These are phyloP conservation scores for Pipistrellus nathusii DNA, from an alignment of 2,797 vertebrate species.

Conservation along the genomic window DNA sequence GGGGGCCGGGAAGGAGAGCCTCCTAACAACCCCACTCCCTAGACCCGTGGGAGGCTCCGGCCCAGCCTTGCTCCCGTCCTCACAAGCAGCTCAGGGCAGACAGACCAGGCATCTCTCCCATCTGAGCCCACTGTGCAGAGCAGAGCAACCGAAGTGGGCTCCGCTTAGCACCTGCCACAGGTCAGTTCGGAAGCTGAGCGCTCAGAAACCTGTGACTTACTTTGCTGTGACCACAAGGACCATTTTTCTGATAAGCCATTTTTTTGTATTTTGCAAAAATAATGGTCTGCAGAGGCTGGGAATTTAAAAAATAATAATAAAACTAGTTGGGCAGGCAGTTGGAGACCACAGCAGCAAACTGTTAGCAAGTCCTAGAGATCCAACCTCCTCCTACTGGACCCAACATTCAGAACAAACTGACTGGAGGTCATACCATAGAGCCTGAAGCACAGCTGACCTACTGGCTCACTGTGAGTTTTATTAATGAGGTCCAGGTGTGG, in stretches of 20 bases:
- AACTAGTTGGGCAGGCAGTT: background rate
- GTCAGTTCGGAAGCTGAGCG: background rate
- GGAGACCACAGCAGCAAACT: background rate
- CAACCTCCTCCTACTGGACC: background rate
- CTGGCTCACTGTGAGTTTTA: background rate
- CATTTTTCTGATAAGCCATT: background rate
- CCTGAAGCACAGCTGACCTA: background rate
- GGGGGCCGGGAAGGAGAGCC: background rate
- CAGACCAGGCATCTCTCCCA: background rate
- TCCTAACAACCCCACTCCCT: background rate
- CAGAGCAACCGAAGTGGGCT: rapidly evolving
- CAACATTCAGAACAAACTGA: background rate
- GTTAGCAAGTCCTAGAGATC: background rate
- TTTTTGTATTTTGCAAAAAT: background rate
- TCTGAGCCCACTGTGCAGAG: background rate
- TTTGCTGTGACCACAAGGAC: background rate
- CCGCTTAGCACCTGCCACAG: background rate
- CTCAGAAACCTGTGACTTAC: background rate
- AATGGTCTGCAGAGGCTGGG: background rate
- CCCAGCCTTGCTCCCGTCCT: background rate
- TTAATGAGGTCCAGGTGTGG: background rate
- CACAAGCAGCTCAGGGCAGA: background rate
- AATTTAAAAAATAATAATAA: background rate
- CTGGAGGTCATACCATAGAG: background rate
- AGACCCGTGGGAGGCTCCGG: background rate